Base-by-base conservation (phyloP, 2,888 invertebrate species). In the Acanthosepion pharaonis region DNA sequence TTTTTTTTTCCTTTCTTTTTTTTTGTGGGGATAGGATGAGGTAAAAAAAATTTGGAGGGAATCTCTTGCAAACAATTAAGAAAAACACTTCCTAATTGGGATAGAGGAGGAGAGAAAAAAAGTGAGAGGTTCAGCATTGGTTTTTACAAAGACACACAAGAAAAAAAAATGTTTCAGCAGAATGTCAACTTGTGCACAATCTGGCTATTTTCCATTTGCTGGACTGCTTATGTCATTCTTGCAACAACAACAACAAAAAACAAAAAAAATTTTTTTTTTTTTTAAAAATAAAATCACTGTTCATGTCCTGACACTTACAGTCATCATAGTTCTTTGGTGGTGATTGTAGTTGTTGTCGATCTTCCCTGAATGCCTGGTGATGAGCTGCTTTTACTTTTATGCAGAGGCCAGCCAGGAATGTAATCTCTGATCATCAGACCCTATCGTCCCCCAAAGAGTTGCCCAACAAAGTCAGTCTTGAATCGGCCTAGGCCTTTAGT, bases 191-290 rank as follows among this genome's bases (percentile, higher is more conserved):
- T 51, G n/a, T 93, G 49, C 51, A 51, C n/a, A 93, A n/a, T 42
- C 18, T 93, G 93, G 25, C 49, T n/a, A n/a, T 93, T 93, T 51
- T 92, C n/a, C 78, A 78, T 78, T n/a, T n/a, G n/a, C 78, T 18
- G 15, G 33, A 78, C 78, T n/a, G 78, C n/a, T 78, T 33, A n/a
- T 11, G 78, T 78, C n/a, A 42, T 42, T 42, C 42, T 42, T 42
- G 42, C 42, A 42, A 42, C 42, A 42, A 42, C 42, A 42, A 42
- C 42, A 42, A 42, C 42, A 42, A 33, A 33, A 33, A 33, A 33
- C 0, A 33, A 33, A 33, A 42, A 42, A 42, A 42, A 3, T 42
- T 42, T 42, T 42, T n/a, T n/a, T n/a, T n/a, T n/a, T n/a, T n/a
- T n/a, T n/a, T n/a, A n/a, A n/a, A 42, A 42, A 42, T 42, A 42